Conservation (phyloP, 30 jellyfish, hydroid and myxozoan genomes). For the Chironex yamaguchii region DNA sequence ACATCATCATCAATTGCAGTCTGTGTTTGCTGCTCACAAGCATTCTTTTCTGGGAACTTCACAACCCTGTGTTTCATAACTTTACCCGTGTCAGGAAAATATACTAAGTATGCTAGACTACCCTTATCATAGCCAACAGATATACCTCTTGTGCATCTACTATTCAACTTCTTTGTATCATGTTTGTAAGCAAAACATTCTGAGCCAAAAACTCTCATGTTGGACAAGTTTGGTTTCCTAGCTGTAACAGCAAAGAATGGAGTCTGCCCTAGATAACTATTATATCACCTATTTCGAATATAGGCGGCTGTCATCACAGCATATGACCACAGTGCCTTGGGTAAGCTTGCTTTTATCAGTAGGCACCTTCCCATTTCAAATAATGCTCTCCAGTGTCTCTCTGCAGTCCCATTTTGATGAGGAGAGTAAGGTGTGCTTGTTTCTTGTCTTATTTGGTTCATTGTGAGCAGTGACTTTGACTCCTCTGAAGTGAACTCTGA, state of each 20-base stretch:
- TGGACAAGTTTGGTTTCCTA: neutral
- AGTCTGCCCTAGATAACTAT: neutral
- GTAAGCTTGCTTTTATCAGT: conserved; percentile 39
- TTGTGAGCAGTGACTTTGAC: neutral
- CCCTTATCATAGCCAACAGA: neutral
- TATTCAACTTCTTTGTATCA: neutral
- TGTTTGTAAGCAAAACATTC: conserved; percentile 16
- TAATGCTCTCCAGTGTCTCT: conserved; percentile 14
- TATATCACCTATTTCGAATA: conserved; percentile 47
- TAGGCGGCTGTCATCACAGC: conserved; percentile 63
- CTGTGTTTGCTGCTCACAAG: no score
- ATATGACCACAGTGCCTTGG: conserved; percentile 59
- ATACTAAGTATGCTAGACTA: neutral
- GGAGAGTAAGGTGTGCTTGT: conserved; percentile 25
- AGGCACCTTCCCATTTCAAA: conserved; percentile 44
- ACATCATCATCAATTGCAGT: no score
- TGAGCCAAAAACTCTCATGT: conserved; percentile 59
- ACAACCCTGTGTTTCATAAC: neutral
- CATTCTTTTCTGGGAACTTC: neutral
- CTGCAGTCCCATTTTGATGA: conserved; percentile 51
- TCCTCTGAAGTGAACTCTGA: neutral
- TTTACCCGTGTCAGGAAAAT: neutral
- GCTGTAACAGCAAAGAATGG: conserved; percentile 1
- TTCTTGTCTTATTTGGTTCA: conserved; percentile 10
- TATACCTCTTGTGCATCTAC: neutral